Evolutionary conservation across 64 coral and sea anemone species (phyloP), one percentile per base, ranked within the genome.

Genomic region (Montipora sp.): DNA sequence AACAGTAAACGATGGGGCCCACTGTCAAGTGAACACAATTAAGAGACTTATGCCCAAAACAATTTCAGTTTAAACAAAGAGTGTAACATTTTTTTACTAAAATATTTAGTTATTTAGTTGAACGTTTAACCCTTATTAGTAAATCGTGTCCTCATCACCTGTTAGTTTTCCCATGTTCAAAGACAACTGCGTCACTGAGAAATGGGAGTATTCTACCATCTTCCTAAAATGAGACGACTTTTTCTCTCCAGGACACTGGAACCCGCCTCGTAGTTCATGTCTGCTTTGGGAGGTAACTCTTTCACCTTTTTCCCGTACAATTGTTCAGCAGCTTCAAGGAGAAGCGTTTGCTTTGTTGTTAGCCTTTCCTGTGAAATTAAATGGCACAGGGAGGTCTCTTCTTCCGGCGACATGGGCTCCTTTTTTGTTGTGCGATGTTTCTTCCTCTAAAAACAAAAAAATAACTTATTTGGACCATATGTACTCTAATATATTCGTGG

Each of bases 201-300:
- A 71, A 71, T 63, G 27, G 27, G 53, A 57, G 3, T 57, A 57
- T 57, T 57, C 53, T 57, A 57, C 5, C 53, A 3, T 57, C 1
- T 57, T 57, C 2, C 53, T 57, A 57, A 57, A 57, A 57, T 57
- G 53, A 3, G 53, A 57, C 7, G 53, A 57, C 11, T 57, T 57
- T 89, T 89, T 45, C 77, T 55, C 48, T 55, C 47, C 53, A 89
- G 58, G 43, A 77, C 53, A 53, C 23, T 76, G 61, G 61, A 47
- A 12, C 72, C 87, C 20, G 7, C 22, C 50, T 24, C 87, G 20
- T 77, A 74, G 75, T 77, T 63, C 75, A 73, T 77, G 23, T 8
- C 49, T 16, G 57, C n/a, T 76, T 76, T 60, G 27, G 51, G 47
- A 2, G 19, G 18, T 27, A 46, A 36, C 36, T 84, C 13, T 0